Base-by-base conservation (phyloP, 2,888 invertebrate species). In the Dasypolia templi region DNA sequence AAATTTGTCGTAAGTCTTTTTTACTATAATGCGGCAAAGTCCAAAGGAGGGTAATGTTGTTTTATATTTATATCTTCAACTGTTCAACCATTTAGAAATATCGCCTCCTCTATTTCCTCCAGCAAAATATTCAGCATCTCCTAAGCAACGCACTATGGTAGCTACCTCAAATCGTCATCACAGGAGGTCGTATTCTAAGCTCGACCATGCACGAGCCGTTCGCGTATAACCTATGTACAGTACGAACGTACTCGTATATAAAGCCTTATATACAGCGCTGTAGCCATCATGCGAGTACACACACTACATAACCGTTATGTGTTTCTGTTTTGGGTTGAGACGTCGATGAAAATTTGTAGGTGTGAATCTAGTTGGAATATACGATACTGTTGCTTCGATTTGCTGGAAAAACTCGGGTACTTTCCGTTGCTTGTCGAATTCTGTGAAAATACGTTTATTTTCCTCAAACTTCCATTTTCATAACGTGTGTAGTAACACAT, bases 131-230 rank as follows among this genome's bases (percentile, higher is more conserved):
- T 17, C 17, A 42, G 3, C 61, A 39, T 68, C 66, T 81, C 64
- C 32, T 39, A 82, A 85, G 81, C 61, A 77, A 46, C 35, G 56
- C 84, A 89, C 83, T 58, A 56, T 79, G 79, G n/a, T 19, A 79
- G 26, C 77, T 63, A 32, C 89, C 87, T 87, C 85, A 90, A 85
- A 88, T 87, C 93, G 94, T 94, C 94, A 94, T 94, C 94, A 92
- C 89, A 92, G 91, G 85, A 90, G 92, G 90, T 92, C 92, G 92
- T 92, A 92, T 92, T 93, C 93, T 92, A 91, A 94, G 94, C 94
- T 90, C 90, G 92, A 84, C 90, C 91, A 91, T 90, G 92, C 92
- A 90, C 91, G 88, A 89, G 88, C 92, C 86, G 90, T 90, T 91
- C 92, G 92, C 93, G 92, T 91, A 89, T 87, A 89, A 89, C 90